A percentile compares a stretch with the other conserved stretches of the same genome.
These are phyloP conservation scores for Actinia equina DNA, from an alignment of 64 coral and sea anemone genomes.

Conservation along the genomic window DNA sequence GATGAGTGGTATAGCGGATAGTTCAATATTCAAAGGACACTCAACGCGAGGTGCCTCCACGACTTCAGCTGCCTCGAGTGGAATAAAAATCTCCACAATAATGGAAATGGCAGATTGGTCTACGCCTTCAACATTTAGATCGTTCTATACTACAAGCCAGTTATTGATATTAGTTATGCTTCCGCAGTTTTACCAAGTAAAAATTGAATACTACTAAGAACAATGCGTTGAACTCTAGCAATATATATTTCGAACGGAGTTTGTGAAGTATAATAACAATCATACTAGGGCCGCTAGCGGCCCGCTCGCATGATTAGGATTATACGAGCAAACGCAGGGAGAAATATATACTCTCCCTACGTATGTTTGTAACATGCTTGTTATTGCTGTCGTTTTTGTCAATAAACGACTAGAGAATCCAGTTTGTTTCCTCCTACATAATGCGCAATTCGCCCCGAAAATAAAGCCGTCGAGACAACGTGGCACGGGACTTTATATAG, in stretches of 20 bases:
- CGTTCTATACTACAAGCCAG: slow-evolving; percentile 46
- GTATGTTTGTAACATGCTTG: too few relatives aligned
- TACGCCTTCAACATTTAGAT: slow-evolving; percentile 8
- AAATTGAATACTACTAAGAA: not conserved
- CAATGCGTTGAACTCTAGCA: slow-evolving; percentile 30
- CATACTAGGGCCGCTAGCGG: slow-evolving; percentile 33
- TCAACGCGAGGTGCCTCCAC: slow-evolving; percentile 33
- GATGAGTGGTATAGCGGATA: slow-evolving; percentile 20
- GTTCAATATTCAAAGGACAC: slow-evolving; percentile 20
- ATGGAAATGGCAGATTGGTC: slow-evolving; percentile 33
- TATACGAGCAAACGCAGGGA: slow-evolving; percentile 14
- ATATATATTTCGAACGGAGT: slow-evolving; percentile 21
- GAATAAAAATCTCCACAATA: not conserved
- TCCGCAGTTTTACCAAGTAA: slow-evolving; percentile 4
- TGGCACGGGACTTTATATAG: too few relatives aligned
- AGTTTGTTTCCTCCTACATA: too few relatives aligned
- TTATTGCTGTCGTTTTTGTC: too few relatives aligned
- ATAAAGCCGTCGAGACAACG: too few relatives aligned
- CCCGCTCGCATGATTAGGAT: slow-evolving; percentile 21
- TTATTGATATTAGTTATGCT: slow-evolving; percentile 15
- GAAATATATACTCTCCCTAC: not conserved
- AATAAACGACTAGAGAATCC: too few relatives aligned
- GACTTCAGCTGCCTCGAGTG: slow-evolving; percentile 1
- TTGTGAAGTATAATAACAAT: slow-evolving; percentile 27
- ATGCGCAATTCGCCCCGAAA: too few relatives aligned